Evolutionary conservation across 92 coral and sea anemone genomes (phyloP).

Genomic region (Epizoanthus stellaris): DNA sequence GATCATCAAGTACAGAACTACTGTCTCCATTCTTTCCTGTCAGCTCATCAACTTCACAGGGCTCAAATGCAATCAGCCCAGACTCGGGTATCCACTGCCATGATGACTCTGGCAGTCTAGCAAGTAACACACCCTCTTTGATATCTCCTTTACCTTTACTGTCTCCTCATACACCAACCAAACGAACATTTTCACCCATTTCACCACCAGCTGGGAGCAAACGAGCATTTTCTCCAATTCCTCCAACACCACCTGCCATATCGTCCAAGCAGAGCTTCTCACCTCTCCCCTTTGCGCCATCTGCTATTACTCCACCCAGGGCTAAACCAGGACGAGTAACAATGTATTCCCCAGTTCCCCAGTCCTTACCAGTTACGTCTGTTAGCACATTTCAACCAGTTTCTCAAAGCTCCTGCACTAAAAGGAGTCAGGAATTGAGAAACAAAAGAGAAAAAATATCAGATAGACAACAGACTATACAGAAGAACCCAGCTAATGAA

Average conservation of each 20-base stretch:
- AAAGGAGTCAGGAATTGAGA: slow-evolving; percentile 24
- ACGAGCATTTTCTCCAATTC: slow-evolving; percentile 80
- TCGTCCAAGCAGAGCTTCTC: slow-evolving; percentile 83
- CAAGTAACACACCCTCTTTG: slow-evolving; percentile 79
- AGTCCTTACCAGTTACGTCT: slow-evolving; percentile 90
- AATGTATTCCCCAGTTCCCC: slow-evolving; percentile 92
- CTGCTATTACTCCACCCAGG: slow-evolving; percentile 95
- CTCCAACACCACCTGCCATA: slow-evolving; percentile 95
- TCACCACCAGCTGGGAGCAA: slow-evolving; percentile 87
- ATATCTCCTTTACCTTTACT: slow-evolving; percentile 90
- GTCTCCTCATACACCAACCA: slow-evolving; percentile 95
- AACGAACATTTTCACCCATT: slow-evolving; percentile 95
- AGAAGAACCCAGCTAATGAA: background rate
- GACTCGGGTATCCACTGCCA: slow-evolving; percentile 97
- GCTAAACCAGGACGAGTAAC: slow-evolving; percentile 86
- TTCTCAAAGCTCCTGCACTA: slow-evolving; percentile 57
- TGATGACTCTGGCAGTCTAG: slow-evolving; percentile 82
- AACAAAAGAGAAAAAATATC: background rate
- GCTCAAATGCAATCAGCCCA: slow-evolving; percentile 89
- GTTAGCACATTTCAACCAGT: slow-evolving; percentile 92
- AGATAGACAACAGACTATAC: background rate
- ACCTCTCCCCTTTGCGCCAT: slow-evolving; percentile 84
- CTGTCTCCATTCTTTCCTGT: slow-evolving; percentile 73
- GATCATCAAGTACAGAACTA: slow-evolving; percentile 84
- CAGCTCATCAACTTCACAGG: slow-evolving; percentile 49